phyloP scores from a whole-genome alignment of 1,140 invertebrate genomes.

The Drosophila athabasca region DNA sequence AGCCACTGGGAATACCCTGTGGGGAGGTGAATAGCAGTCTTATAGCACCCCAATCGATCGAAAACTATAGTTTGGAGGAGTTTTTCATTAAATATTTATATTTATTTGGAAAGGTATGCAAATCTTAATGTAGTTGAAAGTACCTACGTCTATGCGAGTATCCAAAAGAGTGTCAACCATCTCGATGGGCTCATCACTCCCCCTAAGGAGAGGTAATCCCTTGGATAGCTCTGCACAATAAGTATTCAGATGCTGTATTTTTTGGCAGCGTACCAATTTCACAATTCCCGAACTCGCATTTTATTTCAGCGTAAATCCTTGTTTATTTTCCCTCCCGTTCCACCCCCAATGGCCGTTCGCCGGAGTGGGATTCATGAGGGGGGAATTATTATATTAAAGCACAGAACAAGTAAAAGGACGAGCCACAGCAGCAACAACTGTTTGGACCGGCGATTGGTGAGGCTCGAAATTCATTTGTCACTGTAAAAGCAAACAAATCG shows the following conservation, averaged over 20 bases:
- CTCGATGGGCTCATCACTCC: no score
- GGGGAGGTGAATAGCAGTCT: no score
- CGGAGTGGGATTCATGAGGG: no score
- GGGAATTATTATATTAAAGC: constrained; percentile 16
- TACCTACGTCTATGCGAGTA: no score
- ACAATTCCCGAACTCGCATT: constrained; percentile 19
- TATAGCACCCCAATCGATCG: no score
- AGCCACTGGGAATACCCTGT: no score
- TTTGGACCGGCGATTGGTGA: constrained; percentile 38
- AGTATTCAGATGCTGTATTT: constrained; percentile 23
- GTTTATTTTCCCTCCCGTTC: constrained; percentile 1
- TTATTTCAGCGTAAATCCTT: constrained; percentile 25
- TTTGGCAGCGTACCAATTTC: constrained; percentile 21
- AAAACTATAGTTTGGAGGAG: no score
- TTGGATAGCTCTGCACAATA: constrained; percentile 19
- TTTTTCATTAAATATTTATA: no score
- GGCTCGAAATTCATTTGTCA: constrained; percentile 71
- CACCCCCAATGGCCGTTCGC: no score
- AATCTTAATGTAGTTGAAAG: no score
- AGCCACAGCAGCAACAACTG: constrained; percentile 28
- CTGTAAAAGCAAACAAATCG: constrained; percentile 49
- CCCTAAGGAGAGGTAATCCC: neutral
- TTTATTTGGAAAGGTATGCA: no score
- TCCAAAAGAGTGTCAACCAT: no score
- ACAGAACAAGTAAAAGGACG: constrained; percentile 30